These are phyloP conservation scores for Palythoa caribaeorum DNA, from an alignment of 92 coral and sea anemone species.

Conservation along the genomic window DNA sequence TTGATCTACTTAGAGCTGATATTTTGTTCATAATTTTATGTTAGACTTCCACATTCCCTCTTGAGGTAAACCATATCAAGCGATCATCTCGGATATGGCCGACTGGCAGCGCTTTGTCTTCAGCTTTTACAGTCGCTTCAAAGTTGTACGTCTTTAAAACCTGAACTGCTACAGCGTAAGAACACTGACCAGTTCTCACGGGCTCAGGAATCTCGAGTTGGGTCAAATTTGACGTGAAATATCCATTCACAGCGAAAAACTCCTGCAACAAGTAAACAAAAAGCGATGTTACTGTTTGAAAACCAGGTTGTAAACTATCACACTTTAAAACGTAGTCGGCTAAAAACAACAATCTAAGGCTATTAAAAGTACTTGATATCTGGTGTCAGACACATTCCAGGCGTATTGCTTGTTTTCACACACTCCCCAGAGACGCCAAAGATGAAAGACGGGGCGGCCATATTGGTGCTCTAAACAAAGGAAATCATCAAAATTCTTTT, in stretches of 20 bases:
- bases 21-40: background rate
- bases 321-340: background rate
- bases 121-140: conserved; percentile 67
- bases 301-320: no score
- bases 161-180: conserved; percentile 59
- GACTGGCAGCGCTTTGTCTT: conserved; percentile 61
- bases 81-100: conserved; percentile 69
- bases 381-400: no score
- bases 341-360: no score
- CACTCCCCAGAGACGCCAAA: no score
- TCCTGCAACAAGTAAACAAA: conserved; percentile 47
- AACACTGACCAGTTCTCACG: conserved; percentile 71
- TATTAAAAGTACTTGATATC: no score
- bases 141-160: conserved; percentile 79
- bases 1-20: background rate
- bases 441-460: no score
- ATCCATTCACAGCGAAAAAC: conserved; percentile 85
- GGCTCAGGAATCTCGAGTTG: conserved; percentile 78
- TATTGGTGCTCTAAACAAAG: no score
- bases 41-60: background rate
- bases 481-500: no score
- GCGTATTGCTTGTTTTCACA: no score
- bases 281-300: background rate
- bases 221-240: conserved; percentile 78
- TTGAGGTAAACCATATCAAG: conserved; percentile 74